A percentile compares a stretch with the other conserved stretches of the same genome.
Conservation (phyloP, 92 coral and sea anemone species). For the Phenganax marumi region DNA sequence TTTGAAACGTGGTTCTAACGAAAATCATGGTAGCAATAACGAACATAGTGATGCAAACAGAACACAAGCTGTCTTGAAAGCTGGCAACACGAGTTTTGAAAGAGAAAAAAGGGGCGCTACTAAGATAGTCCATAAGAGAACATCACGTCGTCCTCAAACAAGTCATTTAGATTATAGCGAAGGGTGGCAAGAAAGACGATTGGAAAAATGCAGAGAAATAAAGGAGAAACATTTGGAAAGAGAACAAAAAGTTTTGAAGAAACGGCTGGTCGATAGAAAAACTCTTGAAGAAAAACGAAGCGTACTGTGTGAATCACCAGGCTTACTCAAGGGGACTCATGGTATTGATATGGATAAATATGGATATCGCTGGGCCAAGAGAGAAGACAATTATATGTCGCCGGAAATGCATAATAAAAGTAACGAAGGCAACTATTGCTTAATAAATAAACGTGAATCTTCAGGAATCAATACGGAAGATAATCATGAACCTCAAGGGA, state of each 20-base stretch:
- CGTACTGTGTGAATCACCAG: neutral
- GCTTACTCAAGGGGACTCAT: neutral
- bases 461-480: neutral
- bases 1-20: neutral
- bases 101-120: neutral
- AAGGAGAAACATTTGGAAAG: slow-evolving; percentile 31
- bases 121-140: neutral
- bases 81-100: slow-evolving; percentile 5
- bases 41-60: neutral
- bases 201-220: slow-evolving; percentile 5
- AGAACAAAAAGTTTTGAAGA: slow-evolving; percentile 26
- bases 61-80: neutral
- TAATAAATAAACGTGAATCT: neutral
- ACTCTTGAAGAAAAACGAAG: slow-evolving; percentile 31
- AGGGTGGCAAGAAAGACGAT: slow-evolving; percentile 40
- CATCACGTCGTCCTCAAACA: neutral
- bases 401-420: too few species aligned
- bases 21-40: neutral
- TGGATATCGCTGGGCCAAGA: too few species aligned
- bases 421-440: too few species aligned
- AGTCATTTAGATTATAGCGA: slow-evolving; percentile 22
- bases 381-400: too few species aligned
- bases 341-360: neutral
- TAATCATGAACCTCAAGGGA: neutral
- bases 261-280: neutral